phyloP scores from a whole-genome alignment of 2,113 vertebrate genomes.

The Channa maculata region DNA sequence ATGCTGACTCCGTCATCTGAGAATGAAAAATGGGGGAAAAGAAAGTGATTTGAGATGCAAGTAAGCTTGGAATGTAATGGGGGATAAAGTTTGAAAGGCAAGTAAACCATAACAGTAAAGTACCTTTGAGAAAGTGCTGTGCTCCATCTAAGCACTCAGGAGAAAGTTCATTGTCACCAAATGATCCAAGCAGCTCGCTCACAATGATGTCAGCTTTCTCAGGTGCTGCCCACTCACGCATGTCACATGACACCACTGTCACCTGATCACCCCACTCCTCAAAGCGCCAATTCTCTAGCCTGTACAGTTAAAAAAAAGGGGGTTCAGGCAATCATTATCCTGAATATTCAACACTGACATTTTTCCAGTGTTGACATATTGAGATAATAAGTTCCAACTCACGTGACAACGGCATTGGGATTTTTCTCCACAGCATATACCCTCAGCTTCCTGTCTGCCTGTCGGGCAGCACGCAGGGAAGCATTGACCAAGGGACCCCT shows the following conservation, averaged over 20 bases:
- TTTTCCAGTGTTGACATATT: neutral
- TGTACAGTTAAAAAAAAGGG: slow-evolving; percentile 47
- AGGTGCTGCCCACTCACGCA: slow-evolving; percentile 92
- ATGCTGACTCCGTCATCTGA: slow-evolving; percentile 92
- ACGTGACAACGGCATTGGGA: slow-evolving; percentile 94
- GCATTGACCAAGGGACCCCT: slow-evolving; percentile 92
- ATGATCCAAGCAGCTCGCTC: slow-evolving; percentile 93
- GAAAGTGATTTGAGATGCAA: slow-evolving; percentile 29
- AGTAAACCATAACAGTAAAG: neutral
- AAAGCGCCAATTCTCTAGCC: slow-evolving; percentile 93
- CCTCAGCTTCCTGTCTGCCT: slow-evolving; percentile 87
- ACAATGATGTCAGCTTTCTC: slow-evolving; percentile 94
- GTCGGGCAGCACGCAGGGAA: slow-evolving; percentile 88
- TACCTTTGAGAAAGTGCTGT: slow-evolving; percentile 93
- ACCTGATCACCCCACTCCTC: slow-evolving; percentile 96
- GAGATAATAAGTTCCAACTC: slow-evolving; percentile 59
- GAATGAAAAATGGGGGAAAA: neutral
- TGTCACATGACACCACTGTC: slow-evolving; percentile 91
- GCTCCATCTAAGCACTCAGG: slow-evolving; percentile 94
- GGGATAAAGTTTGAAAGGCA: neutral
- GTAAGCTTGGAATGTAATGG: slow-evolving; percentile 19
- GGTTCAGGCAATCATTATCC: neutral
- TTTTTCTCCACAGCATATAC: slow-evolving; percentile 95
- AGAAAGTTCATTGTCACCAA: slow-evolving; percentile 93
- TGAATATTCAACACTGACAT: neutral